A percentile compares a stretch with the other conserved stretches of the same genome.
phyloP scores from a whole-genome alignment of 1,140 invertebrate genomes.

The Pygmarrhopalites habei region DNA sequence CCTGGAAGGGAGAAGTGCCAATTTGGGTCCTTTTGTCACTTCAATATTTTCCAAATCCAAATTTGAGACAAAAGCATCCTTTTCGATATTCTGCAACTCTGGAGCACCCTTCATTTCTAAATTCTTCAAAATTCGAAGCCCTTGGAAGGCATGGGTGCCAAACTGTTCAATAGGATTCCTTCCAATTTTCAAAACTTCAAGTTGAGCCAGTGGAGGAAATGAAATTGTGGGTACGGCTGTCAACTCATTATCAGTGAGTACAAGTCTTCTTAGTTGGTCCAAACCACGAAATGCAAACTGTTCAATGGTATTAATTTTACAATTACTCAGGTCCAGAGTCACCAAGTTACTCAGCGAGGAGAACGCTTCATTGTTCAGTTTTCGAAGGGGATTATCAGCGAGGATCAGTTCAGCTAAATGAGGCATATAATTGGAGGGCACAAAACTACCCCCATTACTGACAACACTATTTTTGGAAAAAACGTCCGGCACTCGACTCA shows the following conservation, averaged over 20 bases:
- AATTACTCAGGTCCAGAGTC: conserved; percentile 69
- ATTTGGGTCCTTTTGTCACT: conserved; percentile 65
- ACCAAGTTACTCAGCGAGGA: conserved; percentile 62
- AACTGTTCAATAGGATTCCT: conserved; percentile 69
- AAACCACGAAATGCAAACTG: conserved; percentile 66
- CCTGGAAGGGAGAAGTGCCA: conserved; percentile 62
- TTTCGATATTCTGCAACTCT: conserved; percentile 59
- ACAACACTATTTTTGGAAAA: conserved; percentile 25
- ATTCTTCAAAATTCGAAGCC: conserved; percentile 63
- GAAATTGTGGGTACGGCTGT: conserved; percentile 65
- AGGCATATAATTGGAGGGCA: conserved; percentile 18
- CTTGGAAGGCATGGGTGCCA: conserved; percentile 62
- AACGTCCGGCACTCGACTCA: conserved; percentile 58
- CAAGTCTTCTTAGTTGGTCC: conserved; percentile 55
- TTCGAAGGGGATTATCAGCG: conserved; percentile 69
- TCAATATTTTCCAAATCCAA: conserved; percentile 69
- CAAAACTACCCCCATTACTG: conserved; percentile 58
- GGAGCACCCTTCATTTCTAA: conserved; percentile 68
- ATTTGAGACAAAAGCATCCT: conserved; percentile 68
- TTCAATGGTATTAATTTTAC: conserved; percentile 66
- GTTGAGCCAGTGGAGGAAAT: conserved; percentile 57
- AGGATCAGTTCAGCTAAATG: conserved; percentile 71
- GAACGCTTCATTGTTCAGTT: conserved; percentile 65
- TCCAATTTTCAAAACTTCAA: conserved; percentile 72
- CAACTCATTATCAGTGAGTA: conserved; percentile 70